phyloP scores from a whole-genome alignment of 2,888 invertebrate species.

The Eupithecia subumbrata region DNA sequence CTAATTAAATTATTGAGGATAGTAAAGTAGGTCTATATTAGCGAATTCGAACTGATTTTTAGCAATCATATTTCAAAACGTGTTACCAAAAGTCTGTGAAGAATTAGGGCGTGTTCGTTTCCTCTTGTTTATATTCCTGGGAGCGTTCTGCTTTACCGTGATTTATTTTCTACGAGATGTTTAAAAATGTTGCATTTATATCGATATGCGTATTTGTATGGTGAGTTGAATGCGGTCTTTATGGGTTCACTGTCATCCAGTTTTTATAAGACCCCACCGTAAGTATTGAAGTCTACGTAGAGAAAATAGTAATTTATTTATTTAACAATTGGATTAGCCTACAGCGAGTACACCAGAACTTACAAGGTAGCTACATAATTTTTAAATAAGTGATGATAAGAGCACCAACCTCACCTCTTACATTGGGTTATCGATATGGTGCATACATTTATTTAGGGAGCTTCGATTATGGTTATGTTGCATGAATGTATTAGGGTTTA shows the following conservation, averaged over 20 bases:
- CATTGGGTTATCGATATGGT: background rate
- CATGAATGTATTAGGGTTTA: no score
- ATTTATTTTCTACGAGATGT: background rate
- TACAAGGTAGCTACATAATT: no score
- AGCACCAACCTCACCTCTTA: background rate
- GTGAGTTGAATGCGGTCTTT: background rate
- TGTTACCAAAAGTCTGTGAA: background rate
- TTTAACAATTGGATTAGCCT: no score
- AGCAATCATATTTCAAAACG: background rate
- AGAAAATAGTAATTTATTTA: background rate
- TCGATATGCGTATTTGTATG: background rate
- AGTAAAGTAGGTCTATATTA: no score
- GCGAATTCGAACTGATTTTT: no score
- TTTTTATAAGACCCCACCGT: background rate
- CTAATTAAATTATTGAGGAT: background rate
- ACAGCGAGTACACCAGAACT: no score
- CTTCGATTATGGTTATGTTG: no score
- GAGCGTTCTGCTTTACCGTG: background rate
- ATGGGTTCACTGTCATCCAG: background rate
- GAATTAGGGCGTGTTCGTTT: conserved; percentile 2
- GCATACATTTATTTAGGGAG: background rate
- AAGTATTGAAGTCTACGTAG: background rate
- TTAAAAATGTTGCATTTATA: background rate
- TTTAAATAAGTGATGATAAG: no score
- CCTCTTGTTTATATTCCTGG: background rate